A percentile compares a stretch with the other conserved stretches of the same genome.
Evolutionary conservation across 2,888 invertebrate species (phyloP).

Genomic region (Caenorhabditis sp.): DNA sequence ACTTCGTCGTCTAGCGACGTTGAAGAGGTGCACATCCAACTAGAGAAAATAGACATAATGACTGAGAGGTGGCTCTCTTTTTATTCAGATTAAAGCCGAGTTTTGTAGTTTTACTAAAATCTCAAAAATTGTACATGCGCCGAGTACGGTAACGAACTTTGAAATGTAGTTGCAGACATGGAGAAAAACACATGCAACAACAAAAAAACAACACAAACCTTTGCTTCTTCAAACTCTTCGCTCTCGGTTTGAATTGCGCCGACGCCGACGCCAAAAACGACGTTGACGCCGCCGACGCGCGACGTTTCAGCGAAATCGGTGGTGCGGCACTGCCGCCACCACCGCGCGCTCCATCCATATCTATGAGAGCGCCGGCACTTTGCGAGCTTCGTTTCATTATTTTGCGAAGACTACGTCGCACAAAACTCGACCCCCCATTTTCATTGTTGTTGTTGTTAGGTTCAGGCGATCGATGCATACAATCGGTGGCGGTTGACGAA

Average conservation of each 20-base stretch:
- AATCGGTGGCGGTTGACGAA: conserved; percentile 8
- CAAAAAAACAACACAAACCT: conserved; percentile 16
- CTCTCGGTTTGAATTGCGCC: conserved; percentile 28
- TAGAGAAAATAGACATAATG: neutral
- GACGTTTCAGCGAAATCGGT: conserved; percentile 23
- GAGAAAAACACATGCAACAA: neutral
- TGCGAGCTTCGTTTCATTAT: conserved; percentile 32
- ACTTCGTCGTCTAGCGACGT: conserved; percentile 11
- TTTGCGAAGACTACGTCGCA: conserved; percentile 31
- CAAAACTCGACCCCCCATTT: conserved; percentile 11
- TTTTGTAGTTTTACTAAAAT: neutral
- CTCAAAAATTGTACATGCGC: neutral
- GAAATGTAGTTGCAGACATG: neutral
- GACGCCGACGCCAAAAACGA: conserved; percentile 35
- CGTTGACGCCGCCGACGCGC: conserved; percentile 30
- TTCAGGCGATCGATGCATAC: neutral
- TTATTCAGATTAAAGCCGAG: neutral
- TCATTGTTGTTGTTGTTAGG: neutral
- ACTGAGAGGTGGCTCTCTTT: neutral
- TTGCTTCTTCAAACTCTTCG: conserved; percentile 40
- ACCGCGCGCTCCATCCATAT: conserved; percentile 9
- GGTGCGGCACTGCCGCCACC: no score
- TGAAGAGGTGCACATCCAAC: conserved; percentile 31
- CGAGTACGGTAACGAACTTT: neutral
- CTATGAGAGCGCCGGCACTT: conserved; percentile 18